Conservation (phyloP, 2,113 vertebrate genomes). For the Nycticorax nycticorax region DNA sequence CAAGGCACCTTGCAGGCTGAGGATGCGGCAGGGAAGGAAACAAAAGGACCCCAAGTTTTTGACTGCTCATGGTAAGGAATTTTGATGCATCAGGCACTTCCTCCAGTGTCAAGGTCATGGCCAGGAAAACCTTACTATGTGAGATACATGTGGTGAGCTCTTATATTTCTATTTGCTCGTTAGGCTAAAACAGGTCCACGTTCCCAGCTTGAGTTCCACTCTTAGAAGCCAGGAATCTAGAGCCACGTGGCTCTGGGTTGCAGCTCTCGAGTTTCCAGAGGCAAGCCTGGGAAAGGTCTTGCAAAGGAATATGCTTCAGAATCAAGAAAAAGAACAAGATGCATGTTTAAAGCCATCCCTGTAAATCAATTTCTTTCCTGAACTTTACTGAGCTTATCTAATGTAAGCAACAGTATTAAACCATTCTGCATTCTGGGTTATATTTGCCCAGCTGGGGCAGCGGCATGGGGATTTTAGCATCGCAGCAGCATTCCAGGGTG, state of each 20-base stretch:
- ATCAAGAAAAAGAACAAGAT: not conserved
- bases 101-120: not conserved
- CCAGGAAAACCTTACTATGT: not conserved
- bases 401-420: not conserved
- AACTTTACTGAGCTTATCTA: not conserved
- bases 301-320: not conserved
- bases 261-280: not conserved
- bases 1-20: not conserved
- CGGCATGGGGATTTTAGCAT: not conserved
- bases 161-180: not conserved
- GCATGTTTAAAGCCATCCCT: not conserved
- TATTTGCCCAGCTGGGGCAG: not conserved
- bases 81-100: not conserved
- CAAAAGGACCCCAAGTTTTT: not conserved
- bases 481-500: not conserved
- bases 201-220: not conserved
- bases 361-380: not conserved
- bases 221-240: not conserved
- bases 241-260: not conserved
- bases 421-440: not conserved
- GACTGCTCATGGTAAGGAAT: not conserved
- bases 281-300: not conserved
- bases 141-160: accelerated
- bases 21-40: not conserved
- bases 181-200: not conserved